Conservation (phyloP, 2,888 invertebrate genomes). For the Urechis unicinctus region DNA sequence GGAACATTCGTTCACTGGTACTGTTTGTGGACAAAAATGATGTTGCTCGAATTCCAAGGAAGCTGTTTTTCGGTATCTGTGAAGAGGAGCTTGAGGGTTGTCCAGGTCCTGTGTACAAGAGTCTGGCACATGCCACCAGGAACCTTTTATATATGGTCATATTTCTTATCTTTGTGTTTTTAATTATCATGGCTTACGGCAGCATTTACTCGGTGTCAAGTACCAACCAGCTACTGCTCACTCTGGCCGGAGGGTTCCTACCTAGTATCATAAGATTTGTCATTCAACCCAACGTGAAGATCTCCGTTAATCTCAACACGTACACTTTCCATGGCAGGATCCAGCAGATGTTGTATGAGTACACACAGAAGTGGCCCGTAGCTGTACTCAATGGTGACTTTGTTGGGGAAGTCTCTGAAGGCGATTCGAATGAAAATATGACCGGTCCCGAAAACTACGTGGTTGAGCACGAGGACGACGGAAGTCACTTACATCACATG, state of each 20-base stretch:
- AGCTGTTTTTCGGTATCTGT: slow-evolving; percentile 39
- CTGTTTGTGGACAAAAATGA: slow-evolving; percentile 27
- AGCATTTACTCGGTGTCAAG: slow-evolving; percentile 37
- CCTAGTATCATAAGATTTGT: slow-evolving; percentile 33
- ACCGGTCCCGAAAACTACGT: no score
- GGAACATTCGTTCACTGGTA: slow-evolving; percentile 17
- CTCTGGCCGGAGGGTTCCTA: slow-evolving; percentile 40
- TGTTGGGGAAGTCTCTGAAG: no score
- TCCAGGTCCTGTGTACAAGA: slow-evolving; percentile 44
- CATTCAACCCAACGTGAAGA: not conserved
- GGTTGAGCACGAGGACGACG: no score
- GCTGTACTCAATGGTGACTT: slow-evolving; percentile 37
- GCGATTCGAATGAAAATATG: no score
- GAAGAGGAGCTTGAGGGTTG: slow-evolving; percentile 40
- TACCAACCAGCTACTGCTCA: slow-evolving; percentile 42
- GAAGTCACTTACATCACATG: no score
- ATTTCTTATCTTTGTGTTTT: slow-evolving; percentile 42
- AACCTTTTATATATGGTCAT: slow-evolving; percentile 42
- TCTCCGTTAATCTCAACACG: slow-evolving; percentile 15
- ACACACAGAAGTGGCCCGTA: slow-evolving; percentile 42
- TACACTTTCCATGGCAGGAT: slow-evolving; percentile 42
- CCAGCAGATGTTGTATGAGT: slow-evolving; percentile 38
- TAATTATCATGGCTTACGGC: slow-evolving; percentile 44
- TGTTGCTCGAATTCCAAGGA: slow-evolving; percentile 40
- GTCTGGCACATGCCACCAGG: slow-evolving; percentile 36